Evolutionary conservation across 2,888 invertebrate genomes (phyloP), one percentile per base, ranked within the genome.

Genomic region (Dyspetes luteomarginatus): DNA sequence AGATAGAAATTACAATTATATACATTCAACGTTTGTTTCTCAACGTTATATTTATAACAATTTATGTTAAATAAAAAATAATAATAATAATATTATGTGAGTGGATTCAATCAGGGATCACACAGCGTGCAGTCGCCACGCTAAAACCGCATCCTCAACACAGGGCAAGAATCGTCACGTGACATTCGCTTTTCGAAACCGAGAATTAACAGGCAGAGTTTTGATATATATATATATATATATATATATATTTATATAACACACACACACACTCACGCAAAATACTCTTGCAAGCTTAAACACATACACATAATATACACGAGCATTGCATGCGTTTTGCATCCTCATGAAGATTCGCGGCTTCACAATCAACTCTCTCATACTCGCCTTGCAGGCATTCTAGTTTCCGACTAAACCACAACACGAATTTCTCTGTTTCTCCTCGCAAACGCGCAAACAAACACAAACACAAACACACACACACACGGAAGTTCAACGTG

Each of bases 101-200:
- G n/a, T n/a, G n/a, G n/a, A 71, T 78, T 81, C 79, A 84, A 78
- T 82, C 68, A 80, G 77, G 78, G 76, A 62, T 74, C 73, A 67
- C 58, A 64, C 65, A 73, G 83, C 4, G 67, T 67, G 65, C 43
- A 72, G 52, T 52, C 67, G 36, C n/a, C 56, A n/a, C 24, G 48
- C 30, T 60, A 43, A 22, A 60, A 55, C 56, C 67, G 43, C 75
- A 41, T 56, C 50, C 52, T 36, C 56, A 30, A 43, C 43, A 30
- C 24, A 45, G 58, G 58, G 60, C 71, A 72, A 71, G 75, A 58
- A 64, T 80, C 60, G 52, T 74, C 69, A 75, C 65, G 75, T 75
- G 43, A 45, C 55, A 43, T 58, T 56, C 15, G 50, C 58, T 65
- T 69, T 65, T 50, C 71, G 65, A 55, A 58, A 28, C 58, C 30